These are phyloP conservation scores for Forbesichthys papilliferus DNA, from an alignment of 2,113 vertebrate genomes.

Conservation along the genomic window DNA sequence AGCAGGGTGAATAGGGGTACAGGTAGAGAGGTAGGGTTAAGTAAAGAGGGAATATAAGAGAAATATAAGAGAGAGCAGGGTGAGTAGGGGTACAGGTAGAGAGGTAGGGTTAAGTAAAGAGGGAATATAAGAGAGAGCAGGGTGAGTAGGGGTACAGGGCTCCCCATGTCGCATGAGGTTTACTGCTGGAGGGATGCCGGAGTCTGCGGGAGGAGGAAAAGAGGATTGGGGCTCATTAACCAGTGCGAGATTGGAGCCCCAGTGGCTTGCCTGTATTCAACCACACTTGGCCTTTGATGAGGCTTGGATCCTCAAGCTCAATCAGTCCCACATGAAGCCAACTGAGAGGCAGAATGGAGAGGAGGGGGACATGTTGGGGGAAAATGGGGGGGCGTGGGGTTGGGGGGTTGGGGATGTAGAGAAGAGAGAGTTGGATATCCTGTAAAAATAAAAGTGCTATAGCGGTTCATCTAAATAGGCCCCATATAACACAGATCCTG, in stretches of 20 bases:
- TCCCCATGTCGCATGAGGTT: slow-evolving; percentile 22
- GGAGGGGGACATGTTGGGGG: slow-evolving; percentile 32
- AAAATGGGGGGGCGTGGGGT: slow-evolving; percentile 32
- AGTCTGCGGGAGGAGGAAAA: slow-evolving; percentile 21
- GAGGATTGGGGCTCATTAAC: slow-evolving; percentile 74
- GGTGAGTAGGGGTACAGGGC: not conserved
- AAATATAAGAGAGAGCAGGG: not conserved
- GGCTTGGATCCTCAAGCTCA: slow-evolving; percentile 78
- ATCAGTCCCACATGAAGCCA: slow-evolving; percentile 83
- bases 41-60: slow-evolving; percentile 12
- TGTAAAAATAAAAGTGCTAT: too few relatives aligned
- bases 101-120: not conserved
- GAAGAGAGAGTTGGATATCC: not conserved
- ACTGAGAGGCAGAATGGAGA: slow-evolving; percentile 31
- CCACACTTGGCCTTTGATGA: slow-evolving; percentile 82
- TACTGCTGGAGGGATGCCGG: slow-evolving; percentile 47
- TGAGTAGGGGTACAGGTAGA: not conserved
- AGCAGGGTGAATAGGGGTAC: not conserved
- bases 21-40: not conserved
- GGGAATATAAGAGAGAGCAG: slow-evolving; percentile 8
- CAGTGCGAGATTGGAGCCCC: slow-evolving; percentile 78
- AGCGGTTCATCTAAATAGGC: too few relatives aligned
- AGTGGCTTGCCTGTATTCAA: slow-evolving; percentile 77
- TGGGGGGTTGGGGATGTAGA: slow-evolving; percentile 17
- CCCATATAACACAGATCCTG: too few relatives aligned